Evolutionary conservation across 2,113 vertebrate species (phyloP), one percentile per base, ranked within the genome.

Genomic region (Chloroceryle aenea): DNA sequence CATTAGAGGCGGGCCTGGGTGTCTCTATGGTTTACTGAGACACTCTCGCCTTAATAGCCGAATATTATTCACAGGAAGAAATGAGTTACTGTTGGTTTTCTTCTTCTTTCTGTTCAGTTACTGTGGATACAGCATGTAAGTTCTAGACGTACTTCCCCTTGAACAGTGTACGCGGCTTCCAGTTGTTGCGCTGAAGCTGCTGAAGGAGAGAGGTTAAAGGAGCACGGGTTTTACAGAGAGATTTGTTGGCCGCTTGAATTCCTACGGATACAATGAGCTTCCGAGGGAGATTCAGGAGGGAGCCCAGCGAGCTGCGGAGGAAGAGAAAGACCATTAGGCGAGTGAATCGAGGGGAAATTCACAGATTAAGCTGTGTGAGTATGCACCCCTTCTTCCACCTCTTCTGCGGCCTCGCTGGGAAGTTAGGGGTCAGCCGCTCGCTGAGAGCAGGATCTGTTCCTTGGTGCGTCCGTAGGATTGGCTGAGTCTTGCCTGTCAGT

Each of bases 351-450:
- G 97, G 97, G 93, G 98, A 98, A 96, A 98, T 99, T 97, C 98
- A 95, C 89, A 98, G 98, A 71, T 94, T 99, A 89, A 99, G 98
- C 94, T 98, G 98, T 72, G 99, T 99, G 99, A 96, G 99, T 99
- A 99, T 98, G 69, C 55, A 75, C 53, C 42, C 73, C 13, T 85
- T 76, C 95, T 85, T 38, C 32, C 17, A 52, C 58, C 81, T 89
- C 50, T 42, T 66, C 87, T 74, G 14, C 23, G 0, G 52, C 62
- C 61, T 23, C 26, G 15, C 59, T 87, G 5, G 12, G 45, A 67
- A 77, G 67, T 59, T 47, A 29, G 16, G 52, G 75, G 26, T 69
- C 30, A 80, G 17, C 69, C 14, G 4, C 22, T 66, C 59, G 47
- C 27, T 80, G 22, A 80, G 61, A 50, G 30, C 8, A 42, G 62